A percentile compares a stretch with the other conserved stretches of the same genome.
These are phyloP conservation scores for Neomonachus schauinslandi DNA, from an alignment of 2,113 vertebrate species.

Conservation along the genomic window DNA sequence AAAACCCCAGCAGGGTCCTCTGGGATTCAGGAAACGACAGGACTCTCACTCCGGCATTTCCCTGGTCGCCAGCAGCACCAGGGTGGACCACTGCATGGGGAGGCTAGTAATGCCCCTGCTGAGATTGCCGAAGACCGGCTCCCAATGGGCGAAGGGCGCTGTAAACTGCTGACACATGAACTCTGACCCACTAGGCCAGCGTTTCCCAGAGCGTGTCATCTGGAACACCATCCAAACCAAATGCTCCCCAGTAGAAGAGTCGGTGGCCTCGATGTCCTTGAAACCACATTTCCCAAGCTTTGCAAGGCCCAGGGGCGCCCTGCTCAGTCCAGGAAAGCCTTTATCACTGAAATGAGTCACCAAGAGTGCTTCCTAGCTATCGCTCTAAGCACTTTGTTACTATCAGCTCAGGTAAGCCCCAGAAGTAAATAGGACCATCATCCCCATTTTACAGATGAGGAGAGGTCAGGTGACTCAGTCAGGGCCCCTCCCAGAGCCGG, in stretches of 20 bases:
- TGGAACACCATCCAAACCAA: neutral
- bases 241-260: neutral
- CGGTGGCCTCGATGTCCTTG: neutral
- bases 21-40: neutral
- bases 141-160: accelerated
- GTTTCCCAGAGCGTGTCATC: accelerated
- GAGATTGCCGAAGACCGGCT: neutral
- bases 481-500: neutral
- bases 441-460: neutral
- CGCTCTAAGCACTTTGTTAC: neutral
- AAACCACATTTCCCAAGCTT: neutral
- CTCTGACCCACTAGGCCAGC: neutral
- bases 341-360: neutral
- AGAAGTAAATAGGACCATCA: neutral
- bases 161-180: neutral
- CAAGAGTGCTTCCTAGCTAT: accelerated
- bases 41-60: neutral
- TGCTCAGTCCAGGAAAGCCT: accelerated
- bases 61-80: neutral
- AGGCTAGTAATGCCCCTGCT: neutral
- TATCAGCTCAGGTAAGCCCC: neutral
- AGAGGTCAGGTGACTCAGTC: neutral
- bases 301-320: neutral
- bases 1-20: neutral
- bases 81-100: neutral